Base-by-base conservation (phyloP, 2,113 vertebrate genomes). In the Rhinolophus sinicus region DNA sequence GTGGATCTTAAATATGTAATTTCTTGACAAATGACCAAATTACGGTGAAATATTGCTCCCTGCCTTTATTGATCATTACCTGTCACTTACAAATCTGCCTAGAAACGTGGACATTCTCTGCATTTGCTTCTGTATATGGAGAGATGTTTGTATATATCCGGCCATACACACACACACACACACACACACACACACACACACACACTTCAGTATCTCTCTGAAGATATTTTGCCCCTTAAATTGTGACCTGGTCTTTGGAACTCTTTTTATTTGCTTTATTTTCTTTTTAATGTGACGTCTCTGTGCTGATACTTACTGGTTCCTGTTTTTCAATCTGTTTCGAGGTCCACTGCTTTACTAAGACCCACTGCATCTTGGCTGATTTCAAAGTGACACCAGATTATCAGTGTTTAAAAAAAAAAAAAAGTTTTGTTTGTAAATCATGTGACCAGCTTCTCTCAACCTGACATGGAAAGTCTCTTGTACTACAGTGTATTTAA, bases 401-500 rank as follows among this genome's bases (percentile, higher is more conserved):
- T 98, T 99, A 99, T 99, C 99, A 99, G 98, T 99, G 99, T 99
- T 98, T 65, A 50, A 50, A 50, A 50, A 50, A 50, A 47, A 11
- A 47, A 97, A 98, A 98, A 99, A 98, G 97, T 98, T 98, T 99
- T 99, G 99, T 99, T 99, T 99, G 99, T 99, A 99, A 99, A 99
- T 99, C 99, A 99, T 98, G 99, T 99, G 99, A 99, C 99, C 99
- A 99, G 99, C 99, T 99, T 99, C 99, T 98, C 98, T 99, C 97
- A 97, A 98, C 98, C 98, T 99, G 99, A 99, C 98, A 98, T 99
- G 99, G 98, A 99, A 98, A 99, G 99, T 99, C 99, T 99, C 98
- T 99, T 99, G 99, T 99, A 99, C 99, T 99, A 99, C 99, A 98
- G 98, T 99, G 99, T 99, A 99, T 99, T 99, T 99, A 99, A 99